phyloP scores from a whole-genome alignment of 2,113 vertebrate genomes.

The Tricholaema leucomelas region DNA sequence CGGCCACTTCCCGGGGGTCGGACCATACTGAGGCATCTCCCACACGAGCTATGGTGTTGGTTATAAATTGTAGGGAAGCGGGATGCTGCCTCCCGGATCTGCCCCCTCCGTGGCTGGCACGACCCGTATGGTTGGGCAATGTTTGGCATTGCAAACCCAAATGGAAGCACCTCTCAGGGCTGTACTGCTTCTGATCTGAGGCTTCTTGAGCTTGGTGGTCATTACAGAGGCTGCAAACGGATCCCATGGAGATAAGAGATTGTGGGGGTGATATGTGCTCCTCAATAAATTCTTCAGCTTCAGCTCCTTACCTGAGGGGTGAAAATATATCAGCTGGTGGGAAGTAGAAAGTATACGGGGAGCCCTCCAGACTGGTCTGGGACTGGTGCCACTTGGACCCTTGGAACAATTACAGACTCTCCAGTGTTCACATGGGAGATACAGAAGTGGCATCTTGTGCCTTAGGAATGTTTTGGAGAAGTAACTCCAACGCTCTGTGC shows the following conservation, averaged over 20 bases:
- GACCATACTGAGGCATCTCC: not conserved
- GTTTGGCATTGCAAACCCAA: not conserved
- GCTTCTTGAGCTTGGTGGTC: not conserved
- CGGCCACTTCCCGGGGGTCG: no score
- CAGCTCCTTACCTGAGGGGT: fast-evolving
- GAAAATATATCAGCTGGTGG: no score
- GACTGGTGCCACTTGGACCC: fast-evolving
- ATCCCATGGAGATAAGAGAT: not conserved
- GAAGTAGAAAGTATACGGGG: not conserved
- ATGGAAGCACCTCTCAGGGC: not conserved
- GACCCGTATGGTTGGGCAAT: fast-evolving
- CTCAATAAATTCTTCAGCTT: not conserved
- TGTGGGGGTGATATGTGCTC: no score
- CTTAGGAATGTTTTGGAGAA: constrained; percentile 7
- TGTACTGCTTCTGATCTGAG: fast-evolving
- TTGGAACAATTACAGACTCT: not conserved
- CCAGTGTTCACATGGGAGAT: not conserved
- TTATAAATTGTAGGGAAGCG: fast-evolving
- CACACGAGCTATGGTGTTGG: fast-evolving
- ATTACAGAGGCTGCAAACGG: fast-evolving
- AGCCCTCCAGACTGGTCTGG: not conserved
- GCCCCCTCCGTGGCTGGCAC: fast-evolving
- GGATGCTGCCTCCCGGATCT: fast-evolving
- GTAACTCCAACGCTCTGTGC: not conserved
- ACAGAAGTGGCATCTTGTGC: not conserved